Base-by-base conservation (phyloP, 2,888 invertebrate genomes). In the Parochlus steinenii region DNA sequence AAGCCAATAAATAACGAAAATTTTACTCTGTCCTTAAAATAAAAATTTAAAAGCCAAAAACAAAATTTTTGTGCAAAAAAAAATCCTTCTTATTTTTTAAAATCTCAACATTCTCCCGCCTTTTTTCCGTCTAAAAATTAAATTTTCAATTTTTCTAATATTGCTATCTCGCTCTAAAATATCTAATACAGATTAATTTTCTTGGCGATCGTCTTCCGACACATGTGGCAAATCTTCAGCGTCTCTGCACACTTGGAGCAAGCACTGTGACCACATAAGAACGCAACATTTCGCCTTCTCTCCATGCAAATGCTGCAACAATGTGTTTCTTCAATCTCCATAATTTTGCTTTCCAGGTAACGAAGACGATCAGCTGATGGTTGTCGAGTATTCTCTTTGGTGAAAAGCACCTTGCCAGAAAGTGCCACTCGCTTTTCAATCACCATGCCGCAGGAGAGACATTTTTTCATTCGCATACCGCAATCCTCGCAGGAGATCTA, bases 251-350 rank as follows among this genome's bases (percentile, higher is more conserved):
- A 87, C 44, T 71, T 69, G 34, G 75, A 73, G 54, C 87, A 87
- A 10, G 85, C 78, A 15, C 78, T 77, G 49, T 87, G 87, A 2
- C 87, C 87, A 49, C 87, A 87, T n/a, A 85, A 62, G 54, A 87
- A 87, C 15, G 78, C 85, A 14, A 85, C 77, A 49, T 82, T 81
- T 23, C 78, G 63, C 40, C 72, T 68, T 22, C 81, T 63, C 49
- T 87, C 86, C 85, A 87, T 82, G 53, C 87, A 87, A 45, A 87
- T 86, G 37, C 79, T 74, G 50, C 87, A 87, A 52, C 75, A 74
- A 48, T 80, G 76, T 12, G 80, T 77, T 49, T 87, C 86, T 53
- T 87, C 87, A 44, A 86, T 74, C 57, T 86, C 85, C 27, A 78
- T 78, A 40, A 86, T 74, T 57, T 80, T 76, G 45, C 73, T 74